Conservation (phyloP, 2,113 vertebrate genomes). For the Sander vitreus region DNA sequence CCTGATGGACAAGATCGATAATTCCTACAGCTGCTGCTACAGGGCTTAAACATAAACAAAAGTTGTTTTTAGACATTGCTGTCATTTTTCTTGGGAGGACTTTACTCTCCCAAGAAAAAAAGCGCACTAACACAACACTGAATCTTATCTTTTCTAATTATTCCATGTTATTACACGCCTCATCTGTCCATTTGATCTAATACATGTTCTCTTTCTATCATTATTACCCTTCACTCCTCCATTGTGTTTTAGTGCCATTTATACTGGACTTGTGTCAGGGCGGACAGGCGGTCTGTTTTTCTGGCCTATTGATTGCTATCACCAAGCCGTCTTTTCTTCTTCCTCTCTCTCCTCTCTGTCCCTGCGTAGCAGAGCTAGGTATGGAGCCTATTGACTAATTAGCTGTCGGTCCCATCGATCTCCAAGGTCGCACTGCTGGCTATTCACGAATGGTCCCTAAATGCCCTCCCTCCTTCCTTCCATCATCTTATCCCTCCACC, state of each 20-base stretch:
- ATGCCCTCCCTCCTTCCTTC: conserved; percentile 20
- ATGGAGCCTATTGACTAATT: conserved; percentile 74
- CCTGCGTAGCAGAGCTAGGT: conserved; percentile 57
- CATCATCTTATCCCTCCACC: conserved; percentile 29
- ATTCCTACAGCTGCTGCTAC: background rate
- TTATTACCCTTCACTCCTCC: conserved; percentile 5
- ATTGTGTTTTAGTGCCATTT: conserved; percentile 27
- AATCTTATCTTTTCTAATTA: conserved; percentile 6
- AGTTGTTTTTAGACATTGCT: background rate
- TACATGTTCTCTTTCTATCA: conserved; percentile 7
- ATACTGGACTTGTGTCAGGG: conserved; percentile 32
- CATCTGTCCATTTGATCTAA: conserved; percentile 14
- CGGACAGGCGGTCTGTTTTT: conserved; percentile 48
- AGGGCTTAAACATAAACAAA: background rate
- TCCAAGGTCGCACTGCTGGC: conserved; percentile 57
- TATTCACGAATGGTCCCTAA: conserved; percentile 69
- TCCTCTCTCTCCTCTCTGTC: conserved; percentile 6
- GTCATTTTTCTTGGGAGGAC: background rate
- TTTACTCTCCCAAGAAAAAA: background rate
- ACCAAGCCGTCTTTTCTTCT: conserved; percentile 31
- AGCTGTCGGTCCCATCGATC: conserved; percentile 71
- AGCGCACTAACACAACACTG: background rate
- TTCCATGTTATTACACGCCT: background rate
- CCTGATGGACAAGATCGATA: background rate
- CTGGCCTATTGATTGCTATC: conserved; percentile 57